Conservation (phyloP, 1,140 invertebrate species). For the Tyrophagus putrescentiae region DNA sequence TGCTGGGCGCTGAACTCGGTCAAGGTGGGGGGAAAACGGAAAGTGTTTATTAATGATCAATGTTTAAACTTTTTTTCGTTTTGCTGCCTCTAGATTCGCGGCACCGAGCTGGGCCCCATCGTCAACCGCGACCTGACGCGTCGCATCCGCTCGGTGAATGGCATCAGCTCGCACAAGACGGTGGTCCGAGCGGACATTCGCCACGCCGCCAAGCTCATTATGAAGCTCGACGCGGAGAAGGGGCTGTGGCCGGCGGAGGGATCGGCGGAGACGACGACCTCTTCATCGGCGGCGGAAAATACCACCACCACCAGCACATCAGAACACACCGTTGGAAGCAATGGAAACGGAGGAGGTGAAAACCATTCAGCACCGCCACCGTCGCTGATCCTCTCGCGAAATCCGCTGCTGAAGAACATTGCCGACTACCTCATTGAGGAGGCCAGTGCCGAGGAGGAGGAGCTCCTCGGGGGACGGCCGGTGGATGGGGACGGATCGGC, state of each 20-base stretch:
- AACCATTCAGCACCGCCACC: background rate
- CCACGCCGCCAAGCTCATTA: constrained; percentile 81
- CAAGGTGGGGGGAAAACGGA: background rate
- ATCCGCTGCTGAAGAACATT: constrained; percentile 90
- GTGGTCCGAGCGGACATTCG: constrained; percentile 83
- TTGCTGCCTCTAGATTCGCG: constrained; percentile 47
- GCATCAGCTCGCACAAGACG: constrained; percentile 74
- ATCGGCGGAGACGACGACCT: constrained; percentile 15
- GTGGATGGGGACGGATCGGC: constrained; percentile 36
- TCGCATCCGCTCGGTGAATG: constrained; percentile 78
- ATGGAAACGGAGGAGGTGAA: background rate
- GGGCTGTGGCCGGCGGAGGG: constrained; percentile 49
- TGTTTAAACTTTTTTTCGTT: constrained; percentile 1
- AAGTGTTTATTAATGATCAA: background rate
- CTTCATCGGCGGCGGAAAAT: constrained; percentile 29
- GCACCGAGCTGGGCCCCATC: constrained; percentile 83
- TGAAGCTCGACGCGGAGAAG: constrained; percentile 72
- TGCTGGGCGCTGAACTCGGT: constrained; percentile 58
- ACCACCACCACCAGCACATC: too few species aligned
- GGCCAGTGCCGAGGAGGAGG: constrained; percentile 93
- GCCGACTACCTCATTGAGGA: constrained; percentile 97
- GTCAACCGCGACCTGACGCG: constrained; percentile 84
- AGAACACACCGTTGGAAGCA: constrained; percentile 31
- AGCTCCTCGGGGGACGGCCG: constrained; percentile 53
- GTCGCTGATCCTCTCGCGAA: constrained; percentile 63